These are phyloP conservation scores for Semotilus atromaculatus DNA, from an alignment of 2,797 vertebrate species.

Conservation along the genomic window DNA sequence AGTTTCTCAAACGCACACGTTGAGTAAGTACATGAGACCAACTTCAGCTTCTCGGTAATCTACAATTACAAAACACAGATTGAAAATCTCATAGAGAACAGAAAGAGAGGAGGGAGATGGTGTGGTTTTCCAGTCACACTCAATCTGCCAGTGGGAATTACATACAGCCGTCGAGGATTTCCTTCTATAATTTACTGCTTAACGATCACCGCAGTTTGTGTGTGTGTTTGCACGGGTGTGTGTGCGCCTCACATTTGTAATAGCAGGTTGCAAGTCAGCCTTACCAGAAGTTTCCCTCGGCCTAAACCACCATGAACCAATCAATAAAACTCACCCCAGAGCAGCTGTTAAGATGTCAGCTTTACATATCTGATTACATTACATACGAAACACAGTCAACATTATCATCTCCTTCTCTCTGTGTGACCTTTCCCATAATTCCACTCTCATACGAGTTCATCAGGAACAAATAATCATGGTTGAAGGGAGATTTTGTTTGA, in stretches of 20 bases:
- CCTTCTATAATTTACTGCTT: constrained; percentile 57
- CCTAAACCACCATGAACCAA: constrained; percentile 40
- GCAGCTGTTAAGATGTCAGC: constrained; percentile 45
- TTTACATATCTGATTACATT: constrained; percentile 54
- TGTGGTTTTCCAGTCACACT: constrained; percentile 50
- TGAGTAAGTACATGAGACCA: constrained; percentile 10
- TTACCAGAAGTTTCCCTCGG: constrained; percentile 46
- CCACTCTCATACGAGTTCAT: constrained; percentile 29
- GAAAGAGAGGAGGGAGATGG: constrained; percentile 28
- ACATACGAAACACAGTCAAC: constrained; percentile 42
- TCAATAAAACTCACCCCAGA: constrained; percentile 38
- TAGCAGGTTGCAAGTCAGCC: constrained; percentile 37
- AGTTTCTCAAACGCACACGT: constrained; percentile 29
- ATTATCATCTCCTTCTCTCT: constrained; percentile 24
- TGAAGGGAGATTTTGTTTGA: constrained; percentile 46
- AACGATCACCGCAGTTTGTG: constrained; percentile 42
- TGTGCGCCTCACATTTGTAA: constrained; percentile 41
- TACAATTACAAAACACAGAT: constrained; percentile 33
- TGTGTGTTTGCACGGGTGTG: constrained; percentile 36
- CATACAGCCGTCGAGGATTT: constrained; percentile 56
- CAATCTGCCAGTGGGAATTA: constrained; percentile 58
- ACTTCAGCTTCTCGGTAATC: constrained; percentile 17
- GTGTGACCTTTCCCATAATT: constrained; percentile 46
- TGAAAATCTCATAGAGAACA: constrained; percentile 22
- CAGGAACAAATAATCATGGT: constrained; percentile 41